A percentile compares a stretch with the other conserved stretches of the same genome.
These are phyloP conservation scores for Myotis daubentonii DNA, from an alignment of 2,797 vertebrate genomes.

Conservation along the genomic window DNA sequence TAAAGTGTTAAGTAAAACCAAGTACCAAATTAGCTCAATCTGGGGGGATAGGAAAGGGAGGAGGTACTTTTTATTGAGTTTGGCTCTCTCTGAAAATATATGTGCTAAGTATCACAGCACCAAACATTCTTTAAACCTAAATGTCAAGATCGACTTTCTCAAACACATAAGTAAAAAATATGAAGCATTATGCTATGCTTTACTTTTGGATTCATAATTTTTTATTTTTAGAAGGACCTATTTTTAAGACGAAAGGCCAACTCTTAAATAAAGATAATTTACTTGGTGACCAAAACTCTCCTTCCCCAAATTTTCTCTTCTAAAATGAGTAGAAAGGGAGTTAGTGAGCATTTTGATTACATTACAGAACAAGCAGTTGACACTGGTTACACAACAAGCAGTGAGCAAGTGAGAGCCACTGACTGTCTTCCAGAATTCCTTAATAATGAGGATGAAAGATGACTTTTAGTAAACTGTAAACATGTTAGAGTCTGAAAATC, in stretches of 20 bases:
- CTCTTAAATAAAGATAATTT: not conserved
- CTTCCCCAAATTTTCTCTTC: not conserved
- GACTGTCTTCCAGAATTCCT: slow-evolving; percentile 2
- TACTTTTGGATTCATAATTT: slow-evolving; percentile 30
- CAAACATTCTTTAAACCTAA: slow-evolving; percentile 11
- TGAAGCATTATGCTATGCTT: not conserved
- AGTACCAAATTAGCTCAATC: not conserved
- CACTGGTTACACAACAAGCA: not conserved
- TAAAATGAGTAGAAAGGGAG: not conserved
- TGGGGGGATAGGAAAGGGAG: not conserved
- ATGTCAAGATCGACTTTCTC: slow-evolving; percentile 15
- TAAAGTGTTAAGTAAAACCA: slow-evolving; percentile 6
- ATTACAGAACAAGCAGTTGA: not conserved
- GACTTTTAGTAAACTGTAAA: not conserved
- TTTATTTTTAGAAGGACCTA: slow-evolving; percentile 5
- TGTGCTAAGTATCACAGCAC: not conserved
- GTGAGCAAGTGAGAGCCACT: not conserved
- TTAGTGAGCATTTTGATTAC: not conserved
- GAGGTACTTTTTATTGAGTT: not conserved
- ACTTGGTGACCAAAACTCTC: not conserved
- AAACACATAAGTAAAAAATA: not conserved
- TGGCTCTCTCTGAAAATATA: slow-evolving; percentile 15
- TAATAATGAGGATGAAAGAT: not conserved
- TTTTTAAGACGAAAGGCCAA: slow-evolving; percentile 36
- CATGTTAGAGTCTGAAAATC: slow-evolving; percentile 25